These are phyloP conservation scores for Ashinkailepas kermadecensis DNA, from an alignment of 2,888 invertebrate genomes.

Conservation along the genomic window DNA sequence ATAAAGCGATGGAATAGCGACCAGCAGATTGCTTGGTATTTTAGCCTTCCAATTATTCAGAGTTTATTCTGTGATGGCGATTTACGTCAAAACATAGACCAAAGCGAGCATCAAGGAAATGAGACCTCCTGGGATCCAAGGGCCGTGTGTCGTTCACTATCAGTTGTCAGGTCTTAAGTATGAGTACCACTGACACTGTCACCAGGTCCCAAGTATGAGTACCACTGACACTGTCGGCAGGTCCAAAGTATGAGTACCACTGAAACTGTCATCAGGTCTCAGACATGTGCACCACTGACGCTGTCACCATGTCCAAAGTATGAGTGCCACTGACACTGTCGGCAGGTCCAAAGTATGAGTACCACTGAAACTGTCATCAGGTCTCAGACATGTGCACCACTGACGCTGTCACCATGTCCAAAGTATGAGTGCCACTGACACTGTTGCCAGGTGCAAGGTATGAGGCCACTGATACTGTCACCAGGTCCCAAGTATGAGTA, in stretches of 20 bases:
- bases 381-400: conserved; percentile 59
- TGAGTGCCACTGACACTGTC: background rate
- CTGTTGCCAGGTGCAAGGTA: conserved; percentile 68
- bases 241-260: background rate
- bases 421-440: conserved; percentile 46
- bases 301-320: background rate
- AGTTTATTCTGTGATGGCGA: no score
- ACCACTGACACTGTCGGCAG: background rate
- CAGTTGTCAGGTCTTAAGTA: background rate
- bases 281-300: background rate
- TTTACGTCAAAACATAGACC: no score
- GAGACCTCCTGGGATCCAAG: background rate
- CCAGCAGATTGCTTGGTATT: no score
- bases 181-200: background rate
- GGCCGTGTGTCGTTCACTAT: no score
- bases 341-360: conserved; percentile 59
- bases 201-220: background rate
- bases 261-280: background rate
- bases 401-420: conserved; percentile 50
- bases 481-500: conserved; percentile 91
- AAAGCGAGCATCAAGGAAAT: background rate
- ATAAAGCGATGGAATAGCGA: no score
- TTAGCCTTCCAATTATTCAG: no score
- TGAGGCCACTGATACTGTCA: conserved; percentile 72
- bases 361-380: background rate